phyloP scores from a whole-genome alignment of 2,888 invertebrate genomes.

The Balanococcus diminutus region DNA sequence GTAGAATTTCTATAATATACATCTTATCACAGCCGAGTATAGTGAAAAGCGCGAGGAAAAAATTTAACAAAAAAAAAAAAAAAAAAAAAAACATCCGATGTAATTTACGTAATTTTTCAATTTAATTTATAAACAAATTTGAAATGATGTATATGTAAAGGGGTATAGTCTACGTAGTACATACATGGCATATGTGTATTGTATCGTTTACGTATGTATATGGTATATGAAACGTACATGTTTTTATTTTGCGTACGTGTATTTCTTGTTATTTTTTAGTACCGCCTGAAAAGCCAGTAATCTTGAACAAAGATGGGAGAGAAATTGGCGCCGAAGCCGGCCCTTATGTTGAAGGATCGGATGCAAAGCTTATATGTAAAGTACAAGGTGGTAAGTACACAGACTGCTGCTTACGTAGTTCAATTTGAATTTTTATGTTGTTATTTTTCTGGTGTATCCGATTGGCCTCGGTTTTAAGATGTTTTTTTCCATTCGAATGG shows the following conservation, averaged over 20 bases:
- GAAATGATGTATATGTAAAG: neutral
- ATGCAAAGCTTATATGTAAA: conserved; percentile 75
- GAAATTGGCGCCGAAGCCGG: conserved; percentile 71
- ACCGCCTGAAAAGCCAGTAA: conserved; percentile 74
- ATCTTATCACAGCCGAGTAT: neutral
- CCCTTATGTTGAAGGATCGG: conserved; percentile 75
- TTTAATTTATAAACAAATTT: conserved; percentile 12
- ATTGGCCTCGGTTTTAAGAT: conserved; percentile 40
- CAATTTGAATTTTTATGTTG: conserved; percentile 43
- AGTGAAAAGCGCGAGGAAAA: neutral
- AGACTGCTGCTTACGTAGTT: neutral
- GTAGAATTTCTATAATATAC: neutral
- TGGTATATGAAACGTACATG: neutral
- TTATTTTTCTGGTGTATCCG: conserved; percentile 39
- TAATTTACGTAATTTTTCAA: conserved; percentile 37
- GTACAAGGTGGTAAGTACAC: conserved; percentile 74
- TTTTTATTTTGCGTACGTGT: neutral
- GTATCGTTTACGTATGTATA: neutral
- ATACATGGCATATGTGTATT: neutral
- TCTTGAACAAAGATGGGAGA: conserved; percentile 73
- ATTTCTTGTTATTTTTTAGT: conserved; percentile 65
- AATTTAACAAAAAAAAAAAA: neutral
- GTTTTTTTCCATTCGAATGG: conserved; percentile 40
- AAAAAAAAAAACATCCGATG: neutral
- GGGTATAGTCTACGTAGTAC: neutral